Evolutionary conservation across 2,888 invertebrate genomes (phyloP), one percentile per base, ranked within the genome.

Genomic region (Drosophila neonasuta): DNA sequence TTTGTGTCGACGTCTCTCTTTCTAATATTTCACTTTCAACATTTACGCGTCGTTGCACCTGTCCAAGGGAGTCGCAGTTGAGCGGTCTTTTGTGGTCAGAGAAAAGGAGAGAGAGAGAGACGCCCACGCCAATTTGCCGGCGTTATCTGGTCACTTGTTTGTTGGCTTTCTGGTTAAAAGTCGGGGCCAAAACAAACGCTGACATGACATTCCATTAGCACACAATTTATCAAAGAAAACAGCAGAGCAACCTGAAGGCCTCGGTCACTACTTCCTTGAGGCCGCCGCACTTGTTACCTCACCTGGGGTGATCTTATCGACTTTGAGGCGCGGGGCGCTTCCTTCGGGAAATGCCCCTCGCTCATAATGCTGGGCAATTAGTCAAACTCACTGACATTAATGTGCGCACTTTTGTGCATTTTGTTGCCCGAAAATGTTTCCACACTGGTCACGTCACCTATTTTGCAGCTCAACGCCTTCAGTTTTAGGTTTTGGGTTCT

Each of bases 151-250:
- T 56, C 45, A 56, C 34, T 39, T 50, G 45, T 41, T 49, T 46
- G 55, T 49, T 58, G 57, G 51, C 64, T 71, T 64, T 72, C 73
- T 60, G 76, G 72, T 73, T 74, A 74, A 78, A 78, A 86, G 86
- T 86, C 81, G 81, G 68, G 60, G 60, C 86, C 66, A 82, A 81
- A 80, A 80, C 84, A 86, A 83, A 86, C 79, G 84, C 79, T 83
- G 83, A 89, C 90, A 89, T 88, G 89, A 86, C 90, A 90, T 89
- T 89, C 89, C 90, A 89, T 89, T 89, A 90, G 87, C 90, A 89
- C 89, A 89, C 88, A 86, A 90, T 89, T 88, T 88, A 89, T 90
- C 90, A 88, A 77, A 63, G 69, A 69, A 68, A 51, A 32, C 62
- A 48, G 55, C 30, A 58, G 57, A 34, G 36, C 20, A 20, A 20